Evolutionary conservation across 2,888 invertebrate species (phyloP).

Genomic region (Andrena hattorfiana): DNA sequence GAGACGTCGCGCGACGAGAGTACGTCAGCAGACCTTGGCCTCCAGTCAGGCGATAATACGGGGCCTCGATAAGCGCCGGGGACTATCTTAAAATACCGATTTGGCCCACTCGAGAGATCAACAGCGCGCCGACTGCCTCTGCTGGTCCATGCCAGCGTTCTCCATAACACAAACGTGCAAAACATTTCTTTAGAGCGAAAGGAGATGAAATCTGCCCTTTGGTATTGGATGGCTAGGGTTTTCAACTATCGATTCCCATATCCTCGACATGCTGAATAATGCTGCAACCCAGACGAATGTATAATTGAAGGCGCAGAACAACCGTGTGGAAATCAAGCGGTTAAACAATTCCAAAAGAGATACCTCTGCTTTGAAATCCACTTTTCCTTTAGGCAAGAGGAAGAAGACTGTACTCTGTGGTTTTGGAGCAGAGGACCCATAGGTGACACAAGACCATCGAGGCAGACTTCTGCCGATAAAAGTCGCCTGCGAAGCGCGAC

Average conservation of each 20-base stretch:
- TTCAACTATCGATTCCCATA: no score
- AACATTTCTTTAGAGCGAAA: not conserved
- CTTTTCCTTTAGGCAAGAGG: not conserved
- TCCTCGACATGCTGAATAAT: no score
- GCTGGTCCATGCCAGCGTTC: constrained; percentile 41
- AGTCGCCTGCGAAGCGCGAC: not conserved
- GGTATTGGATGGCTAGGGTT: no score
- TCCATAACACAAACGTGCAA: constrained; percentile 13
- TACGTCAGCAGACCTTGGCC: constrained; percentile 70
- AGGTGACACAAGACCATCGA: not conserved
- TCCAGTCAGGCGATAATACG: constrained; percentile 68
- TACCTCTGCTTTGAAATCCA: not conserved
- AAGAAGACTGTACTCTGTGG: not conserved
- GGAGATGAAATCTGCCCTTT: no score
- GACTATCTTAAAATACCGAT: constrained; percentile 68
- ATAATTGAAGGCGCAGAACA: no score
- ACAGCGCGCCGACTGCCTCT: constrained; percentile 36
- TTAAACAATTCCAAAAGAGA: no score
- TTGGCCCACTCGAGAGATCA: constrained; percentile 65
- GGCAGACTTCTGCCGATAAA: not conserved
- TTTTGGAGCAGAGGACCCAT: no score
- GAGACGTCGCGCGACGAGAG: constrained; percentile 30
- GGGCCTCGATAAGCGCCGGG: constrained; percentile 58
- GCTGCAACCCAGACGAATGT: no score
- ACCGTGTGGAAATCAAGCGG: no score